phyloP scores from a whole-genome alignment of 2,113 vertebrate species.

The Paradoxurus hermaphroditus region DNA sequence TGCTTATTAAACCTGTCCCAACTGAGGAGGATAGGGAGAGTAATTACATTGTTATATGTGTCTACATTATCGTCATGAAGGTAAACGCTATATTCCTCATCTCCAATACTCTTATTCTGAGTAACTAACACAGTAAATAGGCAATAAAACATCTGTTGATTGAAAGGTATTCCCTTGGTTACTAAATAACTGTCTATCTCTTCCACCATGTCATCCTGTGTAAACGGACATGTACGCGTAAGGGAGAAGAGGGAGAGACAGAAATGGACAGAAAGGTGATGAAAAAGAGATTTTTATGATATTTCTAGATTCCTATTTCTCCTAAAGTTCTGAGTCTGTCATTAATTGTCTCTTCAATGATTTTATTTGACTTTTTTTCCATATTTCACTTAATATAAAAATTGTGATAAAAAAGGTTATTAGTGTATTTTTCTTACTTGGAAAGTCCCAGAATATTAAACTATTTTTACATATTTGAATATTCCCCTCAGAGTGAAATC shows the following conservation, averaged over 20 bases:
- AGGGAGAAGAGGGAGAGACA: neutral
- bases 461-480: neutral
- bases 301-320: neutral
- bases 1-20: neutral
- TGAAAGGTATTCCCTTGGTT: neutral
- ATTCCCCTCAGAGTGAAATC: neutral
- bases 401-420: neutral
- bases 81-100: neutral
- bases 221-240: accelerated
- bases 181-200: neutral
- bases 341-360: neutral
- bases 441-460: neutral
- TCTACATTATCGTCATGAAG: neutral
- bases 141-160: neutral
- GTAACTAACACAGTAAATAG: neutral
- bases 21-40: accelerated
- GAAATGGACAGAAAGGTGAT: neutral
- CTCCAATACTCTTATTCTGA: neutral
- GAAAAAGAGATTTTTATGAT: neutral
- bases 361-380: neutral
- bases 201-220: neutral
- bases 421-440: neutral
- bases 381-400: neutral
- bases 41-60: neutral
- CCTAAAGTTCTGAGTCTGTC: neutral